phyloP scores from a whole-genome alignment of 2,113 vertebrate genomes.

The Tetrao urogallus region DNA sequence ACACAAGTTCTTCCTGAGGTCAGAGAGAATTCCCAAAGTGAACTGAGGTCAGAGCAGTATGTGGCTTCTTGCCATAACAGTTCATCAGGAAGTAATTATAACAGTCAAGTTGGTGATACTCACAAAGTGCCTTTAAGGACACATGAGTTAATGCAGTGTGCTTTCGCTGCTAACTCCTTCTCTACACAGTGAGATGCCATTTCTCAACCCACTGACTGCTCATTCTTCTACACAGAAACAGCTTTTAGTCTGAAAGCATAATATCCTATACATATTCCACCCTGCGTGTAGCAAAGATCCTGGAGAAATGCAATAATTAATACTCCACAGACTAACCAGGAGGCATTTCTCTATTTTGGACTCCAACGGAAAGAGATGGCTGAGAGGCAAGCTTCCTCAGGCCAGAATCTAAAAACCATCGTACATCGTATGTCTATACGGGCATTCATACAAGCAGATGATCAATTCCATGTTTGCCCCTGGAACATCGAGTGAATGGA shows the following conservation, averaged over 20 bases:
- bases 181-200: background rate
- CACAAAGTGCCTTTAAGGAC: background rate
- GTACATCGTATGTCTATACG: background rate
- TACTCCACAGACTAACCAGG: background rate
- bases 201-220: background rate
- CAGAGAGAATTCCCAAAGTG: background rate
- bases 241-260: background rate
- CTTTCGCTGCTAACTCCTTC: background rate
- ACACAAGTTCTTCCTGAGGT: background rate
- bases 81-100: conserved; percentile 6
- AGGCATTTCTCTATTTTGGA: background rate
- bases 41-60: background rate
- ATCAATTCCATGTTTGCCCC: background rate
- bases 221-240: background rate
- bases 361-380: background rate
- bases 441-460: background rate
- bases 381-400: background rate
- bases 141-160: background rate
- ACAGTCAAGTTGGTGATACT: background rate
- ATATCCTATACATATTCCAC: background rate
- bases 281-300: background rate
- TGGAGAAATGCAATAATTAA: background rate
- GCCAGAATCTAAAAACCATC: background rate
- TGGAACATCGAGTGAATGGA: background rate
- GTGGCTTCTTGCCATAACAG: background rate